Base-by-base conservation (phyloP, 2,113 vertebrate species). In the Syrmaticus mikado region DNA sequence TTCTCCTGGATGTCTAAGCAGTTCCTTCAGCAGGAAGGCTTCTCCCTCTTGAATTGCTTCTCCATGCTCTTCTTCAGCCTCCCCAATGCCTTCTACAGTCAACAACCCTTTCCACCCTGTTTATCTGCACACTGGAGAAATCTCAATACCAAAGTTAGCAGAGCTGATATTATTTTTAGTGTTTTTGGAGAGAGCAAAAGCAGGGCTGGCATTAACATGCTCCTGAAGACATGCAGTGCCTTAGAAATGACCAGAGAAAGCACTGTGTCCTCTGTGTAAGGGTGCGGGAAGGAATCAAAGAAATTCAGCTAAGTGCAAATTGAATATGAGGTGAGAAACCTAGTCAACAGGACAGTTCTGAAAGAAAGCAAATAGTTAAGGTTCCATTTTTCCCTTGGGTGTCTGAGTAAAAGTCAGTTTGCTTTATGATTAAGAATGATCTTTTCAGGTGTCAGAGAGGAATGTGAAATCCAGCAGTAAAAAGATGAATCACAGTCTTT, bases 401-500 rank as follows among this genome's bases (percentile, higher is more conserved):
- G 55, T 89, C 77, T 86, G 65, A 72, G 24, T 19, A 64, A 88
- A 87, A 77, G 77, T 82, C 32, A 71, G 61, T 94, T 94, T 67
- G 40, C n/a, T 93, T 92, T 89, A 72, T 66, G 70, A 88, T 77
- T 89, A 87, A 85, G 66, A 89, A 89, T 83, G 94, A 75, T 97
- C 74, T 95, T 90, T 73, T 88, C 95, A 97, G 97, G 97, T 97
- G 95, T 95, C 96, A 68, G 38, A 89, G 61, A 95, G 90, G 89
- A 88, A 95, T 87, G 92, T 43, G 77, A 87, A 89, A 80, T 77
- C 97, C 93, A 95, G 76, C 90, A 91, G 66, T 17, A 76, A 46
- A 81, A 78, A 68, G 72, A 85, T 97, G 96, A 97, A 96, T 98
- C 98, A 97, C 74, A 91, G 79, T 82, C 94, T 92, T 9, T 34